These are phyloP conservation scores for Picus viridis DNA, from an alignment of 2,797 vertebrate genomes.

Conservation along the genomic window DNA sequence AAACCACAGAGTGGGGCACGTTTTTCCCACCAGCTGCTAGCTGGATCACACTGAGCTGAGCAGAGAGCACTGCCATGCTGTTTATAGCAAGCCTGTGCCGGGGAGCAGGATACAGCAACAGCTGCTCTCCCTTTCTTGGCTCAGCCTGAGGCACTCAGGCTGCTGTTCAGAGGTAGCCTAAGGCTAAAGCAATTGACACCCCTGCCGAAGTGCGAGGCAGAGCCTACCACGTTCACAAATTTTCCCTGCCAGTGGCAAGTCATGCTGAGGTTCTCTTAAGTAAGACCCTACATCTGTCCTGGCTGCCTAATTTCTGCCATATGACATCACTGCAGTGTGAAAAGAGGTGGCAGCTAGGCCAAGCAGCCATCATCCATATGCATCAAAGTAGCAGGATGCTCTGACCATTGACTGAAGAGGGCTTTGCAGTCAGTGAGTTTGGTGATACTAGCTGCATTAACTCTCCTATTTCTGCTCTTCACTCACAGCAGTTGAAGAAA, in stretches of 20 bases:
- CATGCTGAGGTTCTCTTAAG: neutral
- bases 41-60: neutral
- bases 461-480: neutral
- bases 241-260: neutral
- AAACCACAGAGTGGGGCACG: neutral
- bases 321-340: fast-evolving
- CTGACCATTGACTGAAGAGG: too few species aligned
- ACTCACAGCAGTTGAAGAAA: neutral
- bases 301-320: neutral
- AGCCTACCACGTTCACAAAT: neutral
- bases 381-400: fast-evolving
- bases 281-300: too few species aligned
- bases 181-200: neutral
- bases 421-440: too few species aligned
- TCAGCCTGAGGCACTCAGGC: neutral
- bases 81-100: neutral
- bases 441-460: neutral
- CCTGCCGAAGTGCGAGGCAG: neutral
- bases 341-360: neutral
- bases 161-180: neutral
- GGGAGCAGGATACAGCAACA: neutral
- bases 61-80: fast-evolving
- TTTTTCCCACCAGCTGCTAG: neutral
- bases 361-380: neutral
- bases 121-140: neutral